These are phyloP conservation scores for Scotopteryx bipunctaria DNA, from an alignment of 2,888 invertebrate species.

Conservation along the genomic window DNA sequence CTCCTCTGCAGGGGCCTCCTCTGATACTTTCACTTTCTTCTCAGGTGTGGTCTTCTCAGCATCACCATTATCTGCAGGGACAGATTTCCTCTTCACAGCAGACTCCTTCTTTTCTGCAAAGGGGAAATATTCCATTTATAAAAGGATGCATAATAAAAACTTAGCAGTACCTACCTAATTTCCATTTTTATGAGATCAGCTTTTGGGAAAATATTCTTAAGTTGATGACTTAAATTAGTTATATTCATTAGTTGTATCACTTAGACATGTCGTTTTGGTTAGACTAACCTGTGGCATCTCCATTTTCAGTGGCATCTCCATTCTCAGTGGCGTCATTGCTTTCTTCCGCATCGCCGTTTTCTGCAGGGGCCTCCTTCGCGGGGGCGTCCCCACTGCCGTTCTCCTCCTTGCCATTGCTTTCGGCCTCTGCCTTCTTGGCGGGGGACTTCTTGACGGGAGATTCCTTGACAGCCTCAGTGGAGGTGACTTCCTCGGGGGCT, in stretches of 20 bases:
- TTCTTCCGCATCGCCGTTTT: constrained; percentile 73
- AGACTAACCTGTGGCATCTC: constrained; percentile 67
- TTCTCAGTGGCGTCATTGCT: constrained; percentile 78
- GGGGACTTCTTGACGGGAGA: constrained; percentile 80
- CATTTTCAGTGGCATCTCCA: constrained; percentile 76
- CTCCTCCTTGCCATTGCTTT: constrained; percentile 78
- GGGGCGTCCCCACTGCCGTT: constrained; percentile 69
- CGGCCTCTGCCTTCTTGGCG: constrained; percentile 76
- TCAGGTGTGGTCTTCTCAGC: constrained; percentile 87
- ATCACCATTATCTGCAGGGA: constrained; percentile 80
- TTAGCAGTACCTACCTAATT: too few relatives aligned
- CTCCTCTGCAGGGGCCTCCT: constrained; percentile 83
- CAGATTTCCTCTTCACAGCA: constrained; percentile 88
- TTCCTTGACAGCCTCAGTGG: constrained; percentile 73
- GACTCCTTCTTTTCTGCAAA: constrained; percentile 77
- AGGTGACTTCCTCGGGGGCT: constrained; percentile 76
- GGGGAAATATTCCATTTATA: too few relatives aligned
- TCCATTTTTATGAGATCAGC: too few relatives aligned
- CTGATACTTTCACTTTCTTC: constrained; percentile 88
- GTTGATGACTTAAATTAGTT: too few relatives aligned
- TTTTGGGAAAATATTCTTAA: too few relatives aligned
- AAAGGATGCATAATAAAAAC: too few relatives aligned
- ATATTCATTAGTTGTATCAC: too few relatives aligned
- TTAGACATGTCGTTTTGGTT: too few relatives aligned
- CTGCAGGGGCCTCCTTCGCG: constrained; percentile 61